Evolutionary conservation across 30 jellyfish, hydroid and myxozoan species (phyloP), one percentile per base, ranked within the genome.

Genomic region (Catostylus mosaicus): DNA sequence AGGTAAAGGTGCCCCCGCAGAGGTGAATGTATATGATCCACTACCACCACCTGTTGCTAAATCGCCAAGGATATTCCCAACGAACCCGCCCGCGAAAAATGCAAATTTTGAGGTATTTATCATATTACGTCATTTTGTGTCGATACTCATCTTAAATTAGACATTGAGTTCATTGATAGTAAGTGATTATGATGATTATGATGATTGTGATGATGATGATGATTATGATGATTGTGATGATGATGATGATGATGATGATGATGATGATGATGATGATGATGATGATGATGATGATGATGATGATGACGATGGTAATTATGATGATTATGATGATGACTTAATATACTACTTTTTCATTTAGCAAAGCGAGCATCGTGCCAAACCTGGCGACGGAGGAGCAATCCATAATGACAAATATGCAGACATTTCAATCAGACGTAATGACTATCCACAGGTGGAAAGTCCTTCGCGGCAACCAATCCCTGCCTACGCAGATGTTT

Each of bases 401-500:
- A 1, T 16, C 19, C 71, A 59, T 59, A 35, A 43, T 8, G 29
- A 45, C 10, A 35, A 68, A 16, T 68, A 68, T 46, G 80, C 62
- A 52, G 63, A 37, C 3, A 27, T 51, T 6, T 48, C 84, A 52
- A 8, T 72, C 22, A 46, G 29, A n/a, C 34, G 30, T 3, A 32
- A 29, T 9, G 82, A 32, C 29, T 36, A 35, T 1, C 84, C 82
- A 30, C 66, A 50, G 7, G 12, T 48, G 30, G 85, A 51, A 10
- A 80, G 84, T 56, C 83, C 75, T 32, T 27, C 4, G 24, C n/a
- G 12, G 36, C 35, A 60, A 22, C 54, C 74, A 2, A 45, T 32
- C 31, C 70, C 80, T 19, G 43, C 30, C 1, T 82, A 82, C 37
- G 61, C 92, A 1, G 86, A 82, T 1, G 92, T 82, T 23, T 82